These are phyloP conservation scores for Micropoecilia bifurca DNA, from an alignment of 2,797 vertebrate species.

Conservation along the genomic window DNA sequence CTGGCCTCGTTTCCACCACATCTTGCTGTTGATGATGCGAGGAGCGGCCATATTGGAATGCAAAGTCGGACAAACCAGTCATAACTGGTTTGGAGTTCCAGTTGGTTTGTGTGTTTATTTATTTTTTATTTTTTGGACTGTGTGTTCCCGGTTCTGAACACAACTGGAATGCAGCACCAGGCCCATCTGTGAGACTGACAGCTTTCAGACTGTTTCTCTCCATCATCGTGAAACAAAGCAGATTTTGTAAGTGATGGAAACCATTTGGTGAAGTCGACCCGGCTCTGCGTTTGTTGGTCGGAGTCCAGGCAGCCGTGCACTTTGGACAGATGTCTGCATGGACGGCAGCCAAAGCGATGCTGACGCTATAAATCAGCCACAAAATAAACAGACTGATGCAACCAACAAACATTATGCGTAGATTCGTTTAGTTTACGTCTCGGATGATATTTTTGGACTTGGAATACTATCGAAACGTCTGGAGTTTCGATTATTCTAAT, in stretches of 20 bases:
- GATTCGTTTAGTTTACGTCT: not conserved
- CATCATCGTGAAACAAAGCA: not conserved
- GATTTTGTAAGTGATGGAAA: conserved; percentile 1
- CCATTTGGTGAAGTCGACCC: not conserved
- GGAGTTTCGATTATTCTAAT: not conserved
- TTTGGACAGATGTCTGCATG: conserved; percentile 12
- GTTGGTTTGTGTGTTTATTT: no score
- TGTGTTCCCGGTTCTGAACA: not conserved
- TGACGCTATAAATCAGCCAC: not conserved
- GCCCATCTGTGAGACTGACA: not conserved
- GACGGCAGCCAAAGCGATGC: not conserved
- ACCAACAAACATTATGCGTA: not conserved
- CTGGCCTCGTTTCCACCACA: not conserved
- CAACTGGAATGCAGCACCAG: not conserved
- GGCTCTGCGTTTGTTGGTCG: not conserved
- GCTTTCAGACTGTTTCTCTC: not conserved
- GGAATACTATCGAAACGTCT: no score
- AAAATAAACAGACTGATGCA: not conserved
- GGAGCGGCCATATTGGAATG: not conserved
- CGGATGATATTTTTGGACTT: not conserved
- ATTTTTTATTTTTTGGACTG: not conserved
- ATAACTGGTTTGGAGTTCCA: not conserved
- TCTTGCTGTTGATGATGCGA: not conserved
- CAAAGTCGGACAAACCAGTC: not conserved
- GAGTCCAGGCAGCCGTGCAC: not conserved